A percentile compares a stretch with the other conserved stretches of the same genome.
These are phyloP conservation scores for Alentia gelatinosa DNA, from an alignment of 2,888 invertebrate genomes.

Conservation along the genomic window DNA sequence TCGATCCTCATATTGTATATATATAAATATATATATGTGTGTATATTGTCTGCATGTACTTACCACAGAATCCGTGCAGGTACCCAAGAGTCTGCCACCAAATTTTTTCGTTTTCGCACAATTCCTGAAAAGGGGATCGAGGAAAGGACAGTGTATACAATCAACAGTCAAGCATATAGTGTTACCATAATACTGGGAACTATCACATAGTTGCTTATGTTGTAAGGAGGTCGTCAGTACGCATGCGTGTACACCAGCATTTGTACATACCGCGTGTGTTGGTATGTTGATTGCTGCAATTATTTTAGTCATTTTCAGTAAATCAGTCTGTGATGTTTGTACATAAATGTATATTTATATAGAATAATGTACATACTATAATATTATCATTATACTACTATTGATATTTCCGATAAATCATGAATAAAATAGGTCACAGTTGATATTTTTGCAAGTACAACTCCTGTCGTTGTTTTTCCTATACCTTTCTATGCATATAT, in stretches of 20 bases:
- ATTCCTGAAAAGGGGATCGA: background rate
- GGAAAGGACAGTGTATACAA: background rate
- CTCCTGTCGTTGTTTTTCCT: conserved; percentile 38
- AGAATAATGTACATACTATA: conserved; percentile 56
- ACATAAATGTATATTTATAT: conserved; percentile 58
- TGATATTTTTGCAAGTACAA: conserved; percentile 57
- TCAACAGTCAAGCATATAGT: background rate
- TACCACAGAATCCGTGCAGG: conserved; percentile 8
- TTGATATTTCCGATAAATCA: conserved; percentile 52
- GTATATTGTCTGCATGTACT: conserved; percentile 27
- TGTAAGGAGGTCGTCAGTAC: background rate
- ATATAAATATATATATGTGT: conserved; percentile 17
- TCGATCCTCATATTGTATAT: conserved; percentile 31
- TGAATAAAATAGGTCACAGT: conserved; percentile 57
- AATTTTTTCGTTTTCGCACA: conserved; percentile 16
- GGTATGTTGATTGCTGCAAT: conserved; percentile 42
- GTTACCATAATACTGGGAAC: background rate
- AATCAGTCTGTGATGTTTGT: conserved; percentile 58
- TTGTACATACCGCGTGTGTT: background rate
- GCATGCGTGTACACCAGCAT: conserved; percentile 16
- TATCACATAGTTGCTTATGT: conserved; percentile 32
- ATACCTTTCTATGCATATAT: background rate
- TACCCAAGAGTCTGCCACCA: background rate
- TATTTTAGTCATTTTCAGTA: conserved; percentile 56
- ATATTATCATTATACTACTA: conserved; percentile 57